Evolutionary conservation across 2,113 vertebrate species (phyloP), one percentile per base, ranked within the genome.

Genomic region (Lipotes vexillifer): DNA sequence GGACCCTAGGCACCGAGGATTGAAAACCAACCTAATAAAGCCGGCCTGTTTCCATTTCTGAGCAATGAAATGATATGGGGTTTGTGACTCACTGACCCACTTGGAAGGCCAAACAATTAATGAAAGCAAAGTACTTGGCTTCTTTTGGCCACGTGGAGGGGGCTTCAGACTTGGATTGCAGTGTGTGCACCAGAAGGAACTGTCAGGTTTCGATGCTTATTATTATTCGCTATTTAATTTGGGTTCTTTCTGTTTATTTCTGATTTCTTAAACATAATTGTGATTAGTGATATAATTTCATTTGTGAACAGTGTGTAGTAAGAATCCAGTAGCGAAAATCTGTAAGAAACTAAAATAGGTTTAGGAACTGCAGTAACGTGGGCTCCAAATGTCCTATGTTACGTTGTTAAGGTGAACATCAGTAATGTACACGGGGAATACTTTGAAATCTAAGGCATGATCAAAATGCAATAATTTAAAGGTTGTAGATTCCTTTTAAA

Each of bases 11-110:
- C 74, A 66, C 36, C 4, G 0, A 74, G 41, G 25, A 84, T 25
- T 93, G 68, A 92, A 85, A 88, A n/a, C 38, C 61, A 92, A 5
- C 44, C 15, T 85, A 92, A 93, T 46, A 94, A 97, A 87, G 74
- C 89, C 31, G 21, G 49, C 68, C 38, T 90, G 69, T 95, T 96
- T 93, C 69, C 72, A 96, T 94, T 80, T 81, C 49, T 82, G 59
- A 88, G 59, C 63, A 57, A 95, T 88, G 80, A 63, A 81, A 84
- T 81, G 74, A 94, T 92, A 75, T 0, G 55, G 33, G 23, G 55
- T 93, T 77, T 86, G 41, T 89, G 78, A 92, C 84, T 94, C 94
- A 86, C 41, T n/a, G 77, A 96, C 29, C 25, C 23, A 93, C 55
- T 17, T 36, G 29, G 52, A 93, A 89, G 78, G 49, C 44, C 66